Conservation (phyloP, 2,113 vertebrate species). For the Lichenostomus cassidix region DNA sequence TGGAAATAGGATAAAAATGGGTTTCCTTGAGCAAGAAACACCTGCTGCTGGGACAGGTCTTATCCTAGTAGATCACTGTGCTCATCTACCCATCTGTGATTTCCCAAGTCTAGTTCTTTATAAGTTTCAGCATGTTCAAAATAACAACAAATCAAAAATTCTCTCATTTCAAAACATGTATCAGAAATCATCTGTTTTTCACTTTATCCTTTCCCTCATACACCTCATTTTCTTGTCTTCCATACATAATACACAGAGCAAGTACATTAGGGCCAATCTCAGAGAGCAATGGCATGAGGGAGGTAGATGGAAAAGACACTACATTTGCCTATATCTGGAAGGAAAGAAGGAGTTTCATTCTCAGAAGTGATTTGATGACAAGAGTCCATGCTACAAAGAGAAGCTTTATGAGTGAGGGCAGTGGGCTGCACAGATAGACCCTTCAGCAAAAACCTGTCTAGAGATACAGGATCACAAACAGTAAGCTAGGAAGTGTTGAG, state of each 20-base stretch:
- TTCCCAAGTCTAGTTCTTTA: neutral
- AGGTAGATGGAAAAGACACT: neutral
- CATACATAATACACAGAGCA: neutral
- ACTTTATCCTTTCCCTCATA: neutral
- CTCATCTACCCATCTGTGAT: neutral
- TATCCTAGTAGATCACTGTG: neutral
- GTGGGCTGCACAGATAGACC: neutral
- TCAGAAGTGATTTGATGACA: neutral
- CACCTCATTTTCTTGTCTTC: neutral
- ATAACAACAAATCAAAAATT: neutral
- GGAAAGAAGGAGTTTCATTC: neutral
- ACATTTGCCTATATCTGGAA: neutral
- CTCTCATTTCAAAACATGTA: fast-evolving
- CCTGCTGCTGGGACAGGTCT: neutral
- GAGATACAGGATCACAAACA: neutral
- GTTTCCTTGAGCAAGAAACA: neutral
- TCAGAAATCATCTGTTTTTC: neutral
- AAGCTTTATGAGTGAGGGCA: neutral
- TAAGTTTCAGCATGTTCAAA: neutral
- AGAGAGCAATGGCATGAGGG: neutral
- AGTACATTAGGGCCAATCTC: neutral
- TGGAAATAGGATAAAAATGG: neutral
- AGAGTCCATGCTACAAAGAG: neutral
- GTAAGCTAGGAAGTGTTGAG: neutral
- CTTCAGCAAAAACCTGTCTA: neutral